Percentiles rank a stretch among this genome's conserved stretches.
phyloP scores from a whole-genome alignment of 2,888 invertebrate genomes.

The Eupithecia centaureata region DNA sequence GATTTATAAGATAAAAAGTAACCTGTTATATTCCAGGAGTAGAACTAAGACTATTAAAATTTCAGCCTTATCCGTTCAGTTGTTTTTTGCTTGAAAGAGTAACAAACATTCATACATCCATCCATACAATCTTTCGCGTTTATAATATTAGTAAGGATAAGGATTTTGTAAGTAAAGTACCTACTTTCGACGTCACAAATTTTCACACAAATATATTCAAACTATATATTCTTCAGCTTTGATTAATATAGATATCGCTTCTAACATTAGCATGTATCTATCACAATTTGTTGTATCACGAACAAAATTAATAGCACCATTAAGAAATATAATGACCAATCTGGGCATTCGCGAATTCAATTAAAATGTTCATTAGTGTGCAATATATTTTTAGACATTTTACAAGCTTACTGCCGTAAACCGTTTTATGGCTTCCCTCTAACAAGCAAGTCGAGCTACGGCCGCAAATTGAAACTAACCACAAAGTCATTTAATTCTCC shows the following conservation, averaged over 20 bases:
- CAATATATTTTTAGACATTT: constrained; percentile 53
- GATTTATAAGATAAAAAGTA: no score
- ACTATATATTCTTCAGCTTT: background rate
- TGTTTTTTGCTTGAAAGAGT: no score
- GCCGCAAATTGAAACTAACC: constrained; percentile 74
- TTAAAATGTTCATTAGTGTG: constrained; percentile 46
- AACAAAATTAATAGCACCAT: constrained; percentile 43
- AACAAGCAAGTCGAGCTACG: constrained; percentile 56
- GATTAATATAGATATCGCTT: background rate
- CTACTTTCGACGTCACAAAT: background rate
- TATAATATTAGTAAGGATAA: no score
- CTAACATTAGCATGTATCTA: background rate
- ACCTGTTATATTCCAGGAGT: no score
- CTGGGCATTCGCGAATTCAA: constrained; percentile 45
- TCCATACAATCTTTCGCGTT: no score
- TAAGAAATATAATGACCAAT: constrained; percentile 44
- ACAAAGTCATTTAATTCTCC: constrained; percentile 68
- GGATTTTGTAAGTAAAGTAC: background rate
- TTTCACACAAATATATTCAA: background rate
- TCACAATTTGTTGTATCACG: constrained; percentile 27
- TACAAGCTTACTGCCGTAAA: constrained; percentile 56
- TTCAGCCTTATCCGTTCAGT: no score
- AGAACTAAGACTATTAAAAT: no score
- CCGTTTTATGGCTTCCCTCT: constrained; percentile 61
- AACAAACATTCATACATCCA: no score